Evolutionary conservation across 92 coral and sea anemone species (phyloP), one percentile per base, ranked within the genome.

Genomic region (Hydrozoanthus gracilis): DNA sequence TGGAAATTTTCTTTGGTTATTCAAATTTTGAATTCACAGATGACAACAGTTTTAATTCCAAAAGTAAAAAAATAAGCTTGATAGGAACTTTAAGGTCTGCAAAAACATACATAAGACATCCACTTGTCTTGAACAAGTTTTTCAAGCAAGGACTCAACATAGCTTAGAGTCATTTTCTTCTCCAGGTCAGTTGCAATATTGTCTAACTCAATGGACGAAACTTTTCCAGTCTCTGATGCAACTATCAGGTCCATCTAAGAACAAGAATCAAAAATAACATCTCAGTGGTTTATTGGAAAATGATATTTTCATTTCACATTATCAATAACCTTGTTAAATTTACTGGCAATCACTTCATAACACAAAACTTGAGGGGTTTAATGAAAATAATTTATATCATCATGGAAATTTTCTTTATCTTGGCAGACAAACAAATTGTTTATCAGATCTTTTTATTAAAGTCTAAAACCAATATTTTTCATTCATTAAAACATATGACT

Each of bases 201-300:
- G 46, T 87, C 76, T 7, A 92, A 86, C 62, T 96, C 99, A 44
- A 93, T 47, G 0, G 99, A 96, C 4, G 98, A 92, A 49, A 91
- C 96, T 18, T 92, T 93, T 7, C 99, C 99, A 85, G 92, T 93
- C 51, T 91, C 92, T 48, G 99, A 92, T 48, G 89, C 83, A 4
- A 96, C 93, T 60, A 96, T 87, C 11, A 91, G 86, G 71, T 96
- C 98, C 94, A 96, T 88, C 98, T 96, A 73, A 15, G 76, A 39
- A 48, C 56, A 48, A 44, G 46, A 27, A 27, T 27, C 39, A 27
- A 27, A 15, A 56, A 4, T 12, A 20, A 9, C 13, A 7, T 48
- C 8, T 9, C 7, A 64, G 62, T 14, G n/a, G 5, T 6, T 58
- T 7, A 14, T 12, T 80, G 4, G 3, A 78, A 78, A 51, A 78